phyloP scores from a whole-genome alignment of 1,140 invertebrate genomes.

The Drosophila asahinai region DNA sequence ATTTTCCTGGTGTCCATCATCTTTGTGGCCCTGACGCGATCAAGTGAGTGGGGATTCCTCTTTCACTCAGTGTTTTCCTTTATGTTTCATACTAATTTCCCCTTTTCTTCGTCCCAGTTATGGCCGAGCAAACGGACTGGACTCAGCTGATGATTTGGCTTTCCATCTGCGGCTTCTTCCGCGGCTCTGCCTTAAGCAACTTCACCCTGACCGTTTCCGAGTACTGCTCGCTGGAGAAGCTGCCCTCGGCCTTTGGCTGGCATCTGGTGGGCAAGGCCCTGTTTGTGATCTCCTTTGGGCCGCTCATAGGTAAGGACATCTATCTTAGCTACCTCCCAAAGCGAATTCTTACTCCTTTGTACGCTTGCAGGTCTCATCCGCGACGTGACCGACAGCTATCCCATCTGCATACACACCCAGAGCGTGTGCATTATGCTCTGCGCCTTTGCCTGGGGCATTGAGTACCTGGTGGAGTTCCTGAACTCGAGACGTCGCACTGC shows the following conservation, averaged over 20 bases:
- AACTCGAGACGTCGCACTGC: conserved; percentile 65
- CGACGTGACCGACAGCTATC: conserved; percentile 89
- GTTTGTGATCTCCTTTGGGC: conserved; percentile 89
- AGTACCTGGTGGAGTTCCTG: conserved; percentile 86
- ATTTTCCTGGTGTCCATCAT: conserved; percentile 89
- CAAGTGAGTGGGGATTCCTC: conserved; percentile 86
- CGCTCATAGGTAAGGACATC: conserved; percentile 88
- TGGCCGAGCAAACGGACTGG: conserved; percentile 89
- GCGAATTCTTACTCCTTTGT: too few species aligned
- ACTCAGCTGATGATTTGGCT: conserved; percentile 88
- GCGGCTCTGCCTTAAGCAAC: conserved; percentile 90
- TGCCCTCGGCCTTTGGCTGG: conserved; percentile 91
- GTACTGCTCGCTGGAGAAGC: conserved; percentile 89
- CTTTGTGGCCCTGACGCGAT: conserved; percentile 89
- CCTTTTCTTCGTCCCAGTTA: conserved; percentile 85
- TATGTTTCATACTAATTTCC: background rate
- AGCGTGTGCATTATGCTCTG: conserved; percentile 89
- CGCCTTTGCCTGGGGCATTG: conserved; percentile 89
- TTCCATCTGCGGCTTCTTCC: conserved; percentile 90
- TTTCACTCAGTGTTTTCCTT: too few species aligned
- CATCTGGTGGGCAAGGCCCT: conserved; percentile 92
- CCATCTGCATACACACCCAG: conserved; percentile 90
- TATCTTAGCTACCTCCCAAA: background rate
- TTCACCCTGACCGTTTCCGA: conserved; percentile 91
- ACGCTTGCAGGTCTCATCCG: conserved; percentile 88